phyloP scores from a whole-genome alignment of 2,113 vertebrate species.

The Seriola quinqueradiata region DNA sequence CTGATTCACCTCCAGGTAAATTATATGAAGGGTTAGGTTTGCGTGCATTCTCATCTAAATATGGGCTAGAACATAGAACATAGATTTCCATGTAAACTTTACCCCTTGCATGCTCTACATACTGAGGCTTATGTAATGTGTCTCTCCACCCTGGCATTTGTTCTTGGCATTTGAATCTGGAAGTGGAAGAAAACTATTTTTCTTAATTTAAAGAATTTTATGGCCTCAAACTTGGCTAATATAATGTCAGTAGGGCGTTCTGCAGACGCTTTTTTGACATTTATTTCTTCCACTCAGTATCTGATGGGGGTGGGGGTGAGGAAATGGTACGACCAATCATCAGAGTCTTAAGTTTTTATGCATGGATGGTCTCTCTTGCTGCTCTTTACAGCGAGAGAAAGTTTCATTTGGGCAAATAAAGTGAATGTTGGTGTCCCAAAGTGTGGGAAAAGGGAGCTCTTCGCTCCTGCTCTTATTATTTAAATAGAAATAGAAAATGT shows the following conservation, averaged over 20 bases:
- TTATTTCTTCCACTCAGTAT: conserved; percentile 16
- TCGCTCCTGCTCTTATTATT: neutral
- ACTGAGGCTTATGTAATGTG: too few species aligned
- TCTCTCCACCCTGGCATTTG: too few species aligned
- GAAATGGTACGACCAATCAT: neutral
- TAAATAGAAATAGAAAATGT: too few species aligned
- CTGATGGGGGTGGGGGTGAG: neutral
- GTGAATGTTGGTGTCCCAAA: conserved; percentile 8
- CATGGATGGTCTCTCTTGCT: neutral
- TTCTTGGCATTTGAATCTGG: neutral
- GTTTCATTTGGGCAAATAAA: conserved; percentile 14
- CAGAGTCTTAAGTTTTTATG: neutral
- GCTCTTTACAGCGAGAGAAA: neutral
- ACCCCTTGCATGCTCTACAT: too few species aligned
- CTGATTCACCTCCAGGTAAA: neutral
- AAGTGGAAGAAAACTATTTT: neutral
- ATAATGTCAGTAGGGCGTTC: neutral
- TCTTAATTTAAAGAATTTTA: neutral
- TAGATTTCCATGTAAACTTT: too few species aligned
- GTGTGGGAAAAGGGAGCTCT: conserved; percentile 13
- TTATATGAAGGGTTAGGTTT: neutral
- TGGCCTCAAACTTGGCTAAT: neutral
- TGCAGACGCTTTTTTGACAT: neutral
- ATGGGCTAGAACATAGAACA: neutral
- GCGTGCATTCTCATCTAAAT: too few species aligned